Evolutionary conservation across 2,797 vertebrate species (phyloP), one percentile per base, ranked within the genome.

Genomic region (Molossus alvarezi): DNA sequence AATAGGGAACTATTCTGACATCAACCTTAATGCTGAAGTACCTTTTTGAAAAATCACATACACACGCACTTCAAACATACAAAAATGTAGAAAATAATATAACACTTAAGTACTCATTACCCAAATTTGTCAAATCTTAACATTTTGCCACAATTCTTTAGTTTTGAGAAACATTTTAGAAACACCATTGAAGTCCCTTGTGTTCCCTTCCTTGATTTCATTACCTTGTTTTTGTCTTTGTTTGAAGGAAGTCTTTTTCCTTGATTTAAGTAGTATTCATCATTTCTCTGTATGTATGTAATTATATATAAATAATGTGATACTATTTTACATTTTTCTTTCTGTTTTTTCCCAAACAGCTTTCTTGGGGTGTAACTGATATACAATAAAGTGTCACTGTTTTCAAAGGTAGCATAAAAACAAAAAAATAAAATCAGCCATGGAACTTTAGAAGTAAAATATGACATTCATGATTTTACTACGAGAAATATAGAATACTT

Each of bases 41-140:
- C n/a, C 41, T 62, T 92, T 82, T 76, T 92, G 60, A 81, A 84
- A 93, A 90, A 75, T 81, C 41, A 45, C 6, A 45, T 60, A 25
- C 1, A 76, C 48, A n/a, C 27, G 60, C 3, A 73, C 27, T 86
- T 82, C 27, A 94, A 65, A 90, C 27, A 69, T 75, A 95, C 5
- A 92, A 77, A 80, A 86, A 94, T 75, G 53, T 82, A 81, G 53
- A 23, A 93, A 81, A 76, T 81, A 88, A 53, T 58, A 71, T 41
- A 69, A 29, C 53, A 84, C 37, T 57, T n/a, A 37, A 23, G 17
- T 62, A 58, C 9, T 80, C 15, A 45, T 57, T 17, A 72, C 6
- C 21, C 48, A 96, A 17, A 25, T 81, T 53, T 89, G 83, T 69
- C 58, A 88, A 27, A 80, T 85, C 25, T 88, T 83, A 86, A 83